These are phyloP conservation scores for Margaritifera margaritifera DNA, from an alignment of 2,888 invertebrate genomes.

Conservation along the genomic window DNA sequence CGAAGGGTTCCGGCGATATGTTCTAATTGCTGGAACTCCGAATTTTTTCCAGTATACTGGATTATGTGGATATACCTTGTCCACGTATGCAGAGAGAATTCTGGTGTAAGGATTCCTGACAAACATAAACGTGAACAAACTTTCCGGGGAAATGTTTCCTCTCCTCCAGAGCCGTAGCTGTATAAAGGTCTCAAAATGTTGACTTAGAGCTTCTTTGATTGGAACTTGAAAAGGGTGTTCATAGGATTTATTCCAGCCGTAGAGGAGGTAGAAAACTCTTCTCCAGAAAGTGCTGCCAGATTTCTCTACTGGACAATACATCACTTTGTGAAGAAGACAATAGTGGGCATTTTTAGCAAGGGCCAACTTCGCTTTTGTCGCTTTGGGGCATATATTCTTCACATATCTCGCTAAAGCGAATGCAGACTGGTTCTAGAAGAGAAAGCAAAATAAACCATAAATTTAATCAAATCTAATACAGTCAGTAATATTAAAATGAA, in stretches of 20 bases:
- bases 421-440: too few species aligned
- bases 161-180: neutral
- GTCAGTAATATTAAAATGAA: too few species aligned
- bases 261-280: constrained; percentile 21
- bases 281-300: constrained; percentile 30
- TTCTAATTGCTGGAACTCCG: constrained; percentile 17
- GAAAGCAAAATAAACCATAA: too few species aligned
- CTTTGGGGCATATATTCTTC: too few species aligned
- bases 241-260: neutral
- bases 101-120: constrained; percentile 30
- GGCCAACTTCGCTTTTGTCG: too few species aligned
- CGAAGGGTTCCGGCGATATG: constrained; percentile 2
- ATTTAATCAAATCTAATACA: too few species aligned
- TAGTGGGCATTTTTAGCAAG: too few species aligned
- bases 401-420: too few species aligned
- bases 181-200: constrained; percentile 8
- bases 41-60: constrained; percentile 28
- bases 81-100: constrained; percentile 29
- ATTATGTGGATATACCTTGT: constrained; percentile 31
- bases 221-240: constrained; percentile 25
- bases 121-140: constrained; percentile 23
- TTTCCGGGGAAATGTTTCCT: neutral
- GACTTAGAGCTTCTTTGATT: constrained; percentile 13
- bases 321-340: too few species aligned
- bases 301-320: constrained; percentile 32